Conservation (phyloP, 2,888 invertebrate species). For the Ennomos fuscantarius region DNA sequence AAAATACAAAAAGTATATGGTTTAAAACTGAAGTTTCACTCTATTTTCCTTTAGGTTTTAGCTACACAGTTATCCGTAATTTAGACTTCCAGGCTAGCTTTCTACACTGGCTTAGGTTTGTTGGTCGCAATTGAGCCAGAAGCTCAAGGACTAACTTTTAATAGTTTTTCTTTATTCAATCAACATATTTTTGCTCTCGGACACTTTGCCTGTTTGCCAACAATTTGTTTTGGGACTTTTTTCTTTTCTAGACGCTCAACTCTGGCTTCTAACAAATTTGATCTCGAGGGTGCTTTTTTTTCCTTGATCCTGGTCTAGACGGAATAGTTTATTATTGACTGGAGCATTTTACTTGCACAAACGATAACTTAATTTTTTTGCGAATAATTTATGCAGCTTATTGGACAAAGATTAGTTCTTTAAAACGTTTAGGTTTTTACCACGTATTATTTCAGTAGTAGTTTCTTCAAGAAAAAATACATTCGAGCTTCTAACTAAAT, state of each 20-base stretch:
- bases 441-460: background rate
- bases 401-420: background rate
- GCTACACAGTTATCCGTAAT: background rate
- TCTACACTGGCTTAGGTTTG: slow-evolving; percentile 65
- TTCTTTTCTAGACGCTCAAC: slow-evolving; percentile 63
- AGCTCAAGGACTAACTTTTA: slow-evolving; percentile 76
- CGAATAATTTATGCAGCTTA: slow-evolving; percentile 1
- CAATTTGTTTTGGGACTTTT: slow-evolving; percentile 81
- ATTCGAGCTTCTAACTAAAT: slow-evolving; percentile 6
- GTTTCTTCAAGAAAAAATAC: slow-evolving; percentile 1
- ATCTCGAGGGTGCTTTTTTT: slow-evolving; percentile 67
- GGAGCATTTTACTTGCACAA: slow-evolving; percentile 22
- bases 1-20: too few relatives aligned
- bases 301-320: slow-evolving; percentile 65
- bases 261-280: slow-evolving; percentile 72
- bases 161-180: slow-evolving; percentile 84
- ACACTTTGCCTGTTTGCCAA: slow-evolving; percentile 81
- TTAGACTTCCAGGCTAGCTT: slow-evolving; percentile 34
- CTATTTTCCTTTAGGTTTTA: too few relatives aligned
- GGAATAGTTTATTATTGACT: slow-evolving; percentile 56
- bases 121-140: slow-evolving; percentile 69
- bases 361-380: slow-evolving; percentile 11
- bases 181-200: slow-evolving; percentile 82
- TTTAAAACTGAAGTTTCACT: background rate
- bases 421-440: background rate